Evolutionary conservation across 2,888 invertebrate genomes (phyloP).

Genomic region (Xestia xanthographa): DNA sequence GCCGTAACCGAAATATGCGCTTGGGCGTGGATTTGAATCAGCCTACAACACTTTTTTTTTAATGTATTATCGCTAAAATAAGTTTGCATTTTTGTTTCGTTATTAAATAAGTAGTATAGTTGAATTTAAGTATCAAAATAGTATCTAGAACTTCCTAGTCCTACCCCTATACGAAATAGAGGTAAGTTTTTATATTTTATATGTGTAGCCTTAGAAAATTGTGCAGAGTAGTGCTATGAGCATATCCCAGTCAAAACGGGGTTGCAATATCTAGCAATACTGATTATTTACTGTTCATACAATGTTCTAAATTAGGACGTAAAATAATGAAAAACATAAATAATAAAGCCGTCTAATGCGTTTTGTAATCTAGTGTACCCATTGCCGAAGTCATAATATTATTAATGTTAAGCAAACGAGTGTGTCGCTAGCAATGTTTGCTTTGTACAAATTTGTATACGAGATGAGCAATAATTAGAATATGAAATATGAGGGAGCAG

Average conservation of each 20-base stretch:
- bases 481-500: conserved; percentile 53
- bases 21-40: background rate
- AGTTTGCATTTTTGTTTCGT: background rate
- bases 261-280: background rate
- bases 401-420: conserved; percentile 52
- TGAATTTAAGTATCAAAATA: background rate
- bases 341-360: conserved; percentile 29
- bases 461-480: conserved; percentile 55
- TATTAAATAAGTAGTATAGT: background rate
- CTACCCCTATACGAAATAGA: background rate
- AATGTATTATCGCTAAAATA: too few relatives aligned
- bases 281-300: background rate
- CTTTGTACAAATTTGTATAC: conserved; percentile 55
- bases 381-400: conserved; percentile 43
- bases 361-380: conserved; percentile 41
- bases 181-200: background rate
- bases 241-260: background rate
- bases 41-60: background rate
- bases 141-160: background rate
- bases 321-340: conserved; percentile 6
- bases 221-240: background rate
- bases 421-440: conserved; percentile 45
- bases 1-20: background rate
- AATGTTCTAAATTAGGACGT: background rate
- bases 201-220: too few relatives aligned